Evolutionary conservation across 2,888 invertebrate species (phyloP), one percentile per base, ranked within the genome.

Genomic region (Autographa pulchrina): DNA sequence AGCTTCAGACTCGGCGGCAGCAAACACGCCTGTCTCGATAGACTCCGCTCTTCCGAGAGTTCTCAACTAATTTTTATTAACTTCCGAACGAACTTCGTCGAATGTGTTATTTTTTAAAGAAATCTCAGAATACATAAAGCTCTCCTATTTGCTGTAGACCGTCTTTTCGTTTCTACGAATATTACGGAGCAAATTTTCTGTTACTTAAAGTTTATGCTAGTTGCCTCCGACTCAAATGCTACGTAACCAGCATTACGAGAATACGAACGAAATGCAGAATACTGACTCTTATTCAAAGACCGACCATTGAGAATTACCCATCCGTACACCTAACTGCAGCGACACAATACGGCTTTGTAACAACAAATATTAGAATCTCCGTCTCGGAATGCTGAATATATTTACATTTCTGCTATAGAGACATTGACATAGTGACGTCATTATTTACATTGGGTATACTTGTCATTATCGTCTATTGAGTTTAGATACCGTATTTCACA

Each of bases 141-240:
- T 85, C 85, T 85, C 86, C 87, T 90, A 90, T 91, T 92, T 90
- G 84, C 90, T 77, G 89, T 87, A 82, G 87, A 89, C 85, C 87
- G 81, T 88, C 85, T 89, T 91, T 89, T 89, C 89, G 80, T 88
- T 86, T 88, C 79, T 84, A 82, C 87, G 87, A 93, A 93, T 91
- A 92, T 92, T 92, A 89, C 83, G 80, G 88, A 90, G 89, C 84
- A 91, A 92, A 92, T 91, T 92, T 91, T 88, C 90, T 90, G 87
- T 89, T 85, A 82, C 88, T 89, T 87, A 88, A 92, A 93, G 89
- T 93, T 93, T 90, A 91, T 90, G 91, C 90, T 91, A 92, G 93
- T 93, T 92, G 90, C 90, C 85, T 88, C 83, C 85, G 89, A 92
- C 90, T 91, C 89, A 89, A 90, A 90, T 89, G 89, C 89, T 87